These are phyloP conservation scores for Albula glossodonta DNA, from an alignment of 2,113 vertebrate species.

Conservation along the genomic window DNA sequence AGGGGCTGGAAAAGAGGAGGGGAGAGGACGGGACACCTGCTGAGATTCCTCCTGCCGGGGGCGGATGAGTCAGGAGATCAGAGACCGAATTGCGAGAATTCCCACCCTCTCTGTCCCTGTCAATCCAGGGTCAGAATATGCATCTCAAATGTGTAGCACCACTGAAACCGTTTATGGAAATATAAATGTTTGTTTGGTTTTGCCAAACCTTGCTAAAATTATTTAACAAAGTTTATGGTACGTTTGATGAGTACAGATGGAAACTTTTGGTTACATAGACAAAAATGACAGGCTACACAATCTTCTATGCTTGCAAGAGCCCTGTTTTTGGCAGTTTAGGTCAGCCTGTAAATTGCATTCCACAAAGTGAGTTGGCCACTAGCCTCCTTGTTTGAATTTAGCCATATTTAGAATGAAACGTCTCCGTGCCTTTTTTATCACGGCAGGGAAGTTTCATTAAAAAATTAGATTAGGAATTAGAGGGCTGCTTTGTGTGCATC, in stretches of 20 bases:
- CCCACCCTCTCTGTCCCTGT: conserved; percentile 9
- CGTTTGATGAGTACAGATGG: neutral
- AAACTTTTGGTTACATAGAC: neutral
- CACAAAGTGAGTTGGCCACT: neutral
- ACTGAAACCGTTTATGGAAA: neutral
- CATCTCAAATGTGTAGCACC: neutral
- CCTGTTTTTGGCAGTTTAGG: neutral
- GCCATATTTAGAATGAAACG: neutral
- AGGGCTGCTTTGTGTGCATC: too few relatives aligned
- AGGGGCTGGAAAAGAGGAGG: neutral
- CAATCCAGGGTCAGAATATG: conserved; percentile 8
- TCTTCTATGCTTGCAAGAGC: neutral
- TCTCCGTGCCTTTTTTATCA: neutral
- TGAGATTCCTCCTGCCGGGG: conserved; percentile 18
- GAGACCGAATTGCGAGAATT: conserved; percentile 14
- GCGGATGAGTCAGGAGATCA: conserved; percentile 29
- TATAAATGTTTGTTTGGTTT: neutral
- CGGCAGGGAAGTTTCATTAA: neutral
- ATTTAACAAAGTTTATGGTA: neutral
- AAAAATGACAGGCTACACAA: neutral
- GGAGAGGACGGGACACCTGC: conserved; percentile 21
- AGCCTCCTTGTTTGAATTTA: neutral
- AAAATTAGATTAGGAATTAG: neutral
- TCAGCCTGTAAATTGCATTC: neutral
- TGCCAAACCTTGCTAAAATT: neutral